These are phyloP conservation scores for Cryptus armator DNA, from an alignment of 2,888 invertebrate genomes.

Conservation along the genomic window DNA sequence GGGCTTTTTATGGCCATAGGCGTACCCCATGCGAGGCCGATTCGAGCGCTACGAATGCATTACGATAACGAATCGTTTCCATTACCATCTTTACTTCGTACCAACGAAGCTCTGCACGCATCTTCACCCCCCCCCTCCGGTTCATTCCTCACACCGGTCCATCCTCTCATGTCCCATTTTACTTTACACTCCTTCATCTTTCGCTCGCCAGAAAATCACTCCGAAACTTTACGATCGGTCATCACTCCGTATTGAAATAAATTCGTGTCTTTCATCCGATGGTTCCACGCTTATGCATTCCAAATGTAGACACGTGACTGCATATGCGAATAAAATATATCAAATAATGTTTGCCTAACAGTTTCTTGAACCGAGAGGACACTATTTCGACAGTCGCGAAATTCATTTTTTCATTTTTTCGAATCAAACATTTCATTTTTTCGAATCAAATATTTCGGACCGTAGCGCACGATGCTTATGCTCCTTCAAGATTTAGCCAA, in stretches of 20 bases:
- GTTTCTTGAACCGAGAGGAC: too few relatives aligned
- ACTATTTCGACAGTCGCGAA: too few relatives aligned
- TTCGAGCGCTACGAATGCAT: conserved; percentile 71
- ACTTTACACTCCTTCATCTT: not conserved
- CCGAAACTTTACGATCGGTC: conserved; percentile 46
- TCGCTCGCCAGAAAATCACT: conserved; percentile 26
- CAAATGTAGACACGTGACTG: not conserved
- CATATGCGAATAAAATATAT: not conserved
- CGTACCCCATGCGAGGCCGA: conserved; percentile 72
- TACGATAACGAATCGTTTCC: conserved; percentile 77
- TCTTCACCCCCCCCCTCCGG: conserved; percentile 62
- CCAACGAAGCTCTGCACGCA: conserved; percentile 42
- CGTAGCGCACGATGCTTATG: too few relatives aligned
- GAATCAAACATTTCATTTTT: too few relatives aligned
- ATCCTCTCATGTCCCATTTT: conserved; percentile 11
- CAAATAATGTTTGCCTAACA: too few relatives aligned
- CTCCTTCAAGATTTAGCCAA: too few relatives aligned
- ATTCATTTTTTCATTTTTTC: too few relatives aligned
- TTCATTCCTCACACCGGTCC: conserved; percentile 61
- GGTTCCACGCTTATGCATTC: not conserved
- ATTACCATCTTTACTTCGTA: conserved; percentile 63
- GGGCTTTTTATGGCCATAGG: conserved; percentile 69
- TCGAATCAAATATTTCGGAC: too few relatives aligned
- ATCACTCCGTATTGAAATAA: conserved; percentile 35
- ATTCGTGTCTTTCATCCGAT: conserved; percentile 1